Evolutionary conservation across 2,888 invertebrate genomes (phyloP).

Genomic region (Xestia c-nigrum): DNA sequence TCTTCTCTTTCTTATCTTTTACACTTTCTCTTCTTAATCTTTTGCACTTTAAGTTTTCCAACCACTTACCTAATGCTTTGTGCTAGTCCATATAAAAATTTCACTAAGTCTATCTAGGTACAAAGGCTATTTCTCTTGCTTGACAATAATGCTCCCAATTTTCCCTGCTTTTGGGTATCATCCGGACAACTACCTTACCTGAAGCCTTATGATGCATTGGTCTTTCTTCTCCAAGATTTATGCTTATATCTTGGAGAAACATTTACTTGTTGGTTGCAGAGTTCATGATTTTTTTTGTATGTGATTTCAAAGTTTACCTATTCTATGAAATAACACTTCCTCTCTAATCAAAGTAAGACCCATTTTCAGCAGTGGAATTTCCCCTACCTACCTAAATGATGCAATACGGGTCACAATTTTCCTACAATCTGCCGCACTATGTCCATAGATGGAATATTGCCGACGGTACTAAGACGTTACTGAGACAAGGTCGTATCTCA

Average conservation of each 20-base stretch:
- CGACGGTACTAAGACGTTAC: constrained; percentile 1
- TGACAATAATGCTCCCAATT: neutral
- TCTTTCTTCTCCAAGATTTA: too few species aligned
- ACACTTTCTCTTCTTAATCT: constrained; percentile 1
- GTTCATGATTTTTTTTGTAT: neutral
- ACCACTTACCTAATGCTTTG: too few species aligned
- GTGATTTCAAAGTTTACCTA: neutral
- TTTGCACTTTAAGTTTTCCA: neutral
- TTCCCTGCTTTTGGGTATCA: neutral
- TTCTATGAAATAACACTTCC: neutral
- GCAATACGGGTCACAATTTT: constrained; percentile 5
- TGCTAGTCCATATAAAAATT: neutral
- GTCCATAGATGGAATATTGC: neutral
- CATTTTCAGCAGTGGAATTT: neutral
- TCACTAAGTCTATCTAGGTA: neutral
- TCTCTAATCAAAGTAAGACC: neutral
- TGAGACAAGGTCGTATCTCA: constrained; percentile 32
- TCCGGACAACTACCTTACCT: neutral
- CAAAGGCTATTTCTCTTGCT: neutral
- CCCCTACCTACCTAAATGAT: neutral
- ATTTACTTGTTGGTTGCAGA: neutral
- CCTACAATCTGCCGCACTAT: neutral
- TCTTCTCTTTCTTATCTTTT: neutral
- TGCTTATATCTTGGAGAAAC: neutral
- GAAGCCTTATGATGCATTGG: neutral